These are phyloP conservation scores for Anolis apletophallus DNA, from an alignment of 2,797 vertebrate genomes.

Conservation along the genomic window DNA sequence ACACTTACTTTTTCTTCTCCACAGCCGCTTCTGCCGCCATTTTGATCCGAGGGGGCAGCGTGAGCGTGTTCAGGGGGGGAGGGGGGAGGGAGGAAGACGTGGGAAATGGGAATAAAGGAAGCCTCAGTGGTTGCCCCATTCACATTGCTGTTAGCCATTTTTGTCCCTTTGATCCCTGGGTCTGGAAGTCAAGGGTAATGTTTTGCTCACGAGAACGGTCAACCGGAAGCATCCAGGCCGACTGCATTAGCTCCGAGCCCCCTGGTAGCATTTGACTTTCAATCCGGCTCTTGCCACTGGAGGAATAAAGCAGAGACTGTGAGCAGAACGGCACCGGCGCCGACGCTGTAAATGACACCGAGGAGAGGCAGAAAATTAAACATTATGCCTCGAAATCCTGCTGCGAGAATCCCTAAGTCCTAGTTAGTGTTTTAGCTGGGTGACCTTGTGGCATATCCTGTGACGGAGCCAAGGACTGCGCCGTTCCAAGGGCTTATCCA, in stretches of 20 bases:
- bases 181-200: not conserved
- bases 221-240: not conserved
- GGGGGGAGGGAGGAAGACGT: too few species aligned
- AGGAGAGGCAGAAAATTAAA: not conserved
- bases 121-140: not conserved
- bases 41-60: too few species aligned
- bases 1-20: too few species aligned
- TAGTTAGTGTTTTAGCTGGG: not conserved
- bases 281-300: not conserved
- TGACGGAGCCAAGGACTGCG: not conserved
- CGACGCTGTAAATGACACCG: not conserved
- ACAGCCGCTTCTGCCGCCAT: too few species aligned
- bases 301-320: not conserved
- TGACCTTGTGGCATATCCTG: slow-evolving; percentile 8
- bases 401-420: slow-evolving; percentile 1
- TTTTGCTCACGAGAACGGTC: not conserved
- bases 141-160: not conserved
- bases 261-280: not conserved
- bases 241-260: not conserved
- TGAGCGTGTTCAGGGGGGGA: too few species aligned
- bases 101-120: not conserved
- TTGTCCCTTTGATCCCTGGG: not conserved
- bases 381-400: not conserved
- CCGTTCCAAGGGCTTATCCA: not conserved
- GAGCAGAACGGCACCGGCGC: not conserved